These are phyloP conservation scores for Sardina pilchardus DNA, from an alignment of 2,113 vertebrate species.

Conservation along the genomic window DNA sequence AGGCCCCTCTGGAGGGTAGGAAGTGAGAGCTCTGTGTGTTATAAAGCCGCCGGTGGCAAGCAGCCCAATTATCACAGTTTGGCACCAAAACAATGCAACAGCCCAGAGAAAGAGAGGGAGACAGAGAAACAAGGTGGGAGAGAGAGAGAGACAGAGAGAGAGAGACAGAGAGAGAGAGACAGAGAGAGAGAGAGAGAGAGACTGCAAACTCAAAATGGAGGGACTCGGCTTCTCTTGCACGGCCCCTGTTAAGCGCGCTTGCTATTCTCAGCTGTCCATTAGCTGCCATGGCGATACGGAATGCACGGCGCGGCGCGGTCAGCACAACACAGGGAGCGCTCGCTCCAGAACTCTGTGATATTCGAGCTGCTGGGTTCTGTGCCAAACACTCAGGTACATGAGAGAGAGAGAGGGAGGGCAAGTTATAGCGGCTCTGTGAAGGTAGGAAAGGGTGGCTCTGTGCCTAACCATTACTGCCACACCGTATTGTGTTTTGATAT, in stretches of 20 bases:
- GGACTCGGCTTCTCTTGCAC: background rate
- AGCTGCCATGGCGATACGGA: background rate
- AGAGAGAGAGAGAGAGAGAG: conserved; percentile 2
- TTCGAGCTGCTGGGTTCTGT: background rate
- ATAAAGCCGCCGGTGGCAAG: background rate
- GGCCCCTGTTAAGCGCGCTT: background rate
- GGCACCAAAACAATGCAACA: conserved; percentile 16
- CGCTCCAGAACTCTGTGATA: background rate
- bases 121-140: background rate
- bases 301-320: background rate
- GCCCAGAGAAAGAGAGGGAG: background rate
- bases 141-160: background rate
- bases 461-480: background rate
- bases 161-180: too few relatives aligned
- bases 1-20: background rate
- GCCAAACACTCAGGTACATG: background rate
- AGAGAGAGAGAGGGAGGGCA: background rate
- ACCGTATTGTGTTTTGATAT: background rate
- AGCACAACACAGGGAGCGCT: background rate
- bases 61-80: conserved; percentile 16
- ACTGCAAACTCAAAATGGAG: background rate
- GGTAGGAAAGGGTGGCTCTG: background rate
- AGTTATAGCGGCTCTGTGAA: background rate
- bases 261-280: background rate
- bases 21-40: conserved; percentile 8